These are phyloP conservation scores for Cryptotermes secundus DNA, from an alignment of 1,140 invertebrate species.

Conservation along the genomic window DNA sequence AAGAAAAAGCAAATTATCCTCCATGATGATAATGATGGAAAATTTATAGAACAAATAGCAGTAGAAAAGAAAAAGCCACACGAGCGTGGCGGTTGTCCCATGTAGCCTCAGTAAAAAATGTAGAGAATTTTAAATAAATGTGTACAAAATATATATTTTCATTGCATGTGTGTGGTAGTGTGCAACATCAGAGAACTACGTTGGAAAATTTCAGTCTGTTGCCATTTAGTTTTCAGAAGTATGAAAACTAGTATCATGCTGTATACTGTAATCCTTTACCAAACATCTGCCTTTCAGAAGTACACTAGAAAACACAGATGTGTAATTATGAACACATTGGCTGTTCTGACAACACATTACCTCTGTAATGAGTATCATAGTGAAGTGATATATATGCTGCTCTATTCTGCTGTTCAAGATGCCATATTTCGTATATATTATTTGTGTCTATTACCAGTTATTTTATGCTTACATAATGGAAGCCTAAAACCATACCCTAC, in stretches of 20 bases:
- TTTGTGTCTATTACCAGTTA: not conserved
- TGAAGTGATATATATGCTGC: not conserved
- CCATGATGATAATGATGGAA: no score
- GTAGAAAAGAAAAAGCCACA: no score
- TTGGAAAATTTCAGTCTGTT: no score
- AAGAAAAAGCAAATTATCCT: no score
- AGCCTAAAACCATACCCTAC: not conserved
- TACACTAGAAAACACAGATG: not conserved
- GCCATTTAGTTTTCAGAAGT: no score
- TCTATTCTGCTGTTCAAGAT: not conserved
- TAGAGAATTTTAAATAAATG: no score
- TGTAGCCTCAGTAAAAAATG: no score
- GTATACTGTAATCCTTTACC: not conserved
- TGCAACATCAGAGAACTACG: no score
- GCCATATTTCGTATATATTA: not conserved
- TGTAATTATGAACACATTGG: not conserved
- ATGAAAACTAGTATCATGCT: not conserved
- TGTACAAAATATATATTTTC: no score
- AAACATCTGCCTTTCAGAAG: not conserved
- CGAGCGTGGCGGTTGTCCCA: no score
- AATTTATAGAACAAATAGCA: no score
- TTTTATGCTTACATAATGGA: not conserved
- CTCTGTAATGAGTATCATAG: not conserved
- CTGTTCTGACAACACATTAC: not conserved
- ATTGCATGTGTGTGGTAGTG: no score